These are phyloP conservation scores for Marcusenius ussheri DNA, from an alignment of 2,113 vertebrate species.

Conservation along the genomic window DNA sequence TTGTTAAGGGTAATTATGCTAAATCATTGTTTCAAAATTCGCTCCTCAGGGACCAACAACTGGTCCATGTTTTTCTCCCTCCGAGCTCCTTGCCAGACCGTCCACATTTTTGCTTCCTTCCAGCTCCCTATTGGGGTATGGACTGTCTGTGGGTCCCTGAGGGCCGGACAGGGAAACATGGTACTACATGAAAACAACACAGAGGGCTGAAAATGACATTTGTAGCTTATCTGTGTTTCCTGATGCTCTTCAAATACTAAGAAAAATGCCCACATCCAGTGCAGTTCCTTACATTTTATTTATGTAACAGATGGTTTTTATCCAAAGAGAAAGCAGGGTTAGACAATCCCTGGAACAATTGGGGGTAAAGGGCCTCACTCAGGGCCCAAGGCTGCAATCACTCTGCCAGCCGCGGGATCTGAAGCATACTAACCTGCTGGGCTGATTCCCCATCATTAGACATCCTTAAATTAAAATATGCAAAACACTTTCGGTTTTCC, in stretches of 20 bases:
- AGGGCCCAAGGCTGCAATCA: not conserved
- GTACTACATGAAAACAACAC: not conserved
- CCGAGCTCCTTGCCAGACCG: not conserved
- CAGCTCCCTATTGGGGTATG: not conserved
- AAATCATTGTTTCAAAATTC: not conserved
- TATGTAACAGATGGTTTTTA: not conserved
- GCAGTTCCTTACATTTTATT: not conserved
- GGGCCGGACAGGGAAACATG: not conserved
- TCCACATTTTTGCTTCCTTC: not conserved
- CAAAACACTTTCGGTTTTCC: not conserved
- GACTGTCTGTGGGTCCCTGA: not conserved
- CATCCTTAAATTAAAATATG: not conserved
- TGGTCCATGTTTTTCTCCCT: not conserved
- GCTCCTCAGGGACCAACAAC: not conserved
- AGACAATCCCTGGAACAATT: not conserved
- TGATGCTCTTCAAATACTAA: not conserved
- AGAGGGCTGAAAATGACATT: not conserved
- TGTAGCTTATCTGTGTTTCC: not conserved
- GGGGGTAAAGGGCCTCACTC: not conserved
- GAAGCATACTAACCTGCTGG: not conserved
- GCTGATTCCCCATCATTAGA: not conserved
- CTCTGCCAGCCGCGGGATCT: not conserved
- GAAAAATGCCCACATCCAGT: not conserved
- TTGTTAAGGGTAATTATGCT: constrained; percentile 70
- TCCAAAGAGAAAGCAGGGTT: not conserved